Evolutionary conservation across 2,888 invertebrate genomes (phyloP).

Genomic region (Hypena proboscidalis): DNA sequence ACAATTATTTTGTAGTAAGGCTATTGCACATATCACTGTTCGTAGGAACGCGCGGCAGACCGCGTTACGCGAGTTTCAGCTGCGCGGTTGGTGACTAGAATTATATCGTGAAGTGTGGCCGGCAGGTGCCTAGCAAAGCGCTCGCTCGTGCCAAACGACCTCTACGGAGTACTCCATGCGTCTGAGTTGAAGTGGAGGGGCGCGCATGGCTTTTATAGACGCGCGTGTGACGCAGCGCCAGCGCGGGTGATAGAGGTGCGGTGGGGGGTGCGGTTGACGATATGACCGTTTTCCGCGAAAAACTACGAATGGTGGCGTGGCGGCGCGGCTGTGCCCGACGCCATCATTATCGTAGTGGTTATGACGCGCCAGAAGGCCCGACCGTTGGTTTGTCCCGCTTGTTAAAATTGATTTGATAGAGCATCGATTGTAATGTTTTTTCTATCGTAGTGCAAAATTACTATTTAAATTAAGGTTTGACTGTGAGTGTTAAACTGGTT

Average conservation of each 20-base stretch:
- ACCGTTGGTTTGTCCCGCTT: conserved; percentile 69
- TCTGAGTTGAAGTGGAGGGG: conserved; percentile 83
- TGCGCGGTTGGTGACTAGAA: conserved; percentile 84
- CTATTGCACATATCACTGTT: conserved; percentile 86
- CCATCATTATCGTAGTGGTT: conserved; percentile 64
- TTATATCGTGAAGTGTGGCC: conserved; percentile 80
- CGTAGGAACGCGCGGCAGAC: conserved; percentile 82
- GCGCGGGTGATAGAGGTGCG: conserved; percentile 48
- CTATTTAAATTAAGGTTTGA: too few relatives aligned
- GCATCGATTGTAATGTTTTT: conserved; percentile 39
- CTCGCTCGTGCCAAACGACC: conserved; percentile 86
- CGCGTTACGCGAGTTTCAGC: conserved; percentile 81
- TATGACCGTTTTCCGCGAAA: conserved; percentile 82
- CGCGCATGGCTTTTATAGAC: conserved; percentile 77
- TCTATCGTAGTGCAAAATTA: too few relatives aligned
- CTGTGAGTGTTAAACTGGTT: conserved; percentile 58
- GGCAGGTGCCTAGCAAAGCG: conserved; percentile 87
- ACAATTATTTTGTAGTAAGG: conserved; percentile 80
- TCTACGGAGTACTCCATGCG: conserved; percentile 87
- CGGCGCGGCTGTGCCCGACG: conserved; percentile 60
- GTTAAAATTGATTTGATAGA: conserved; percentile 41
- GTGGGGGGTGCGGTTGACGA: conserved; percentile 56
- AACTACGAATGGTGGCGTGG: conserved; percentile 70
- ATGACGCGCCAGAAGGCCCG: conserved; percentile 70
- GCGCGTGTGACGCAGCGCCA: conserved; percentile 71